A percentile compares a stretch with the other conserved stretches of the same genome.
phyloP scores from a whole-genome alignment of 92 coral and sea anemone species.

The Plumapathes pennacea region DNA sequence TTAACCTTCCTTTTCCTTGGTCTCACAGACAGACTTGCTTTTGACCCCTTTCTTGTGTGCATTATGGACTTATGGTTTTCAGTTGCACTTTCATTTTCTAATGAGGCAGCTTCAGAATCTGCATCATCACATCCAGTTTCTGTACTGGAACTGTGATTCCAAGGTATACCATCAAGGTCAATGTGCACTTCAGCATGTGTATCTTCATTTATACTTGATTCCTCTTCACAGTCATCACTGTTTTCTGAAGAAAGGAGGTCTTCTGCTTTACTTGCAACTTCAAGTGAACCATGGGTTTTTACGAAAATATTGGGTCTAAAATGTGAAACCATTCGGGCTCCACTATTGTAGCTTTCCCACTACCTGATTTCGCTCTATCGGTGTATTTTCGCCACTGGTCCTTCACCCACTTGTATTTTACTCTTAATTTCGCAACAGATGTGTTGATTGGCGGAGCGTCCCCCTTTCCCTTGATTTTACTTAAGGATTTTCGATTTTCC shows the following conservation, averaged over 20 bases:
- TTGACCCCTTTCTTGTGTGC: conserved; percentile 4
- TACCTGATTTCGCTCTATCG: conserved; percentile 45
- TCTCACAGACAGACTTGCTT: conserved; percentile 29
- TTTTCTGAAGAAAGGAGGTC: conserved; percentile 22
- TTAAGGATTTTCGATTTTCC: no score
- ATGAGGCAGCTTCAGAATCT: no score
- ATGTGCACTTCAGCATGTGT: no score
- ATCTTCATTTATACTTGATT: no score
- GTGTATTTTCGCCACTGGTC: conserved; percentile 36
- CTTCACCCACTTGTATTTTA: conserved; percentile 38
- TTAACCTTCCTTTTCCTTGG: conserved; percentile 44
- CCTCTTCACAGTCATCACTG: conserved; percentile 16
- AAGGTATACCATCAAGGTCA: no score
- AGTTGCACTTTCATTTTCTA: no score
- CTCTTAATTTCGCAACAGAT: conserved; percentile 31
- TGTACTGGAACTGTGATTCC: no score
- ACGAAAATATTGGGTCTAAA: conserved; percentile 33
- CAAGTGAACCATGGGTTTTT: no score
- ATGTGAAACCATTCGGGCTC: conserved; percentile 56
- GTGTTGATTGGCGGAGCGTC: conserved; percentile 24
- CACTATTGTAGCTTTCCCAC: conserved; percentile 40
- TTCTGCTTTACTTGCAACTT: conserved; percentile 43
- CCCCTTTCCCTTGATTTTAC: no score
- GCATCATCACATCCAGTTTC: no score
- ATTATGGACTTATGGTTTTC: no score